Evolutionary conservation across 37 sponge, comb jelly and placozoan species (phyloP), one percentile per base, ranked within the genome.

Genomic region (Ianthella basta): DNA sequence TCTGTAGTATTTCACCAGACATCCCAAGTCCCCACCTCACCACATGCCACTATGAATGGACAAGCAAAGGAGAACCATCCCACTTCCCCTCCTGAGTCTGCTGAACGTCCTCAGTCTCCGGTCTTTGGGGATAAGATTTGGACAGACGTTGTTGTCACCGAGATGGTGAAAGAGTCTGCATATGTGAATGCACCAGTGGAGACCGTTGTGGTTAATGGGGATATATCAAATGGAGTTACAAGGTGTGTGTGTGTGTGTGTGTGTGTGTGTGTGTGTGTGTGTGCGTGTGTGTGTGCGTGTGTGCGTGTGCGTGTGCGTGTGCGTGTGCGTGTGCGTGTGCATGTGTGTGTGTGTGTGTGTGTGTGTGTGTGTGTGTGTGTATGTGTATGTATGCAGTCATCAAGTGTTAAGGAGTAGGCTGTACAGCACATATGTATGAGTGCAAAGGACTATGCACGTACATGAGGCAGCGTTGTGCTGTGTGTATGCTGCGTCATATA

Each of bases 261-360:
- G 59, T 80, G 80, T 80, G 59, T 80, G 80, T 80, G 80, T 80
- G 80, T 80, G 80, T 80, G 80, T 80, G 80, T 80, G 80, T 80
- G 56, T 80, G 80, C 55, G 56, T 55, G 80, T 80, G 80, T 80
- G 80, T 80, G 80, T 80, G 80, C 55, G 80, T 55, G 80, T 80
- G 80, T 80, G 57, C 55, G 80, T 80, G 80, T 80, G 80, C 21
- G n/a, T 80, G 57, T 55, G 27, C 55, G 57, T 80, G 56, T 80
- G 80, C 55, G 56, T 80, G 59, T 80, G 50, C 27, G 68, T 82
- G 50, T 82, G 68, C 61, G 50, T 12, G 68, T 82, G 4, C 14
- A 19, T 66, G 56, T 82, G 50, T 82, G 24, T 82, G n/a, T 63
- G 24, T 61, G n/a, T 0, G 4, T 40, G 50, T 82, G 37, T 32